Conservation (phyloP, 2,797 vertebrate genomes). For the Lacerta bilineata region DNA sequence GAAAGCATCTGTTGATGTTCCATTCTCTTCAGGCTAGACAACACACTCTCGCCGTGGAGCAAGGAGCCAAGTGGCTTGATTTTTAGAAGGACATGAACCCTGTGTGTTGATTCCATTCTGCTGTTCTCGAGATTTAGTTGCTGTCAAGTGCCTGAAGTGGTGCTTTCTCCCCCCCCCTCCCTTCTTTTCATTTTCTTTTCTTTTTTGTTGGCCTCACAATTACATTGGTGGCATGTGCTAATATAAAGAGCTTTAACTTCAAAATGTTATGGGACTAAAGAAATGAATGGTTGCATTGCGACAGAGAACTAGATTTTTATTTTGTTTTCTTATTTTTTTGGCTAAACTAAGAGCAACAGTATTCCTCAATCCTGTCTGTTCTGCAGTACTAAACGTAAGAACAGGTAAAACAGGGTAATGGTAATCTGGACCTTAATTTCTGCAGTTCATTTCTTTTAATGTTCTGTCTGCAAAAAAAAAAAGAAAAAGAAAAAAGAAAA, state of each 20-base stretch:
- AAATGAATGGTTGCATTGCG: slow-evolving; percentile 86
- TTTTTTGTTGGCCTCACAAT: slow-evolving; percentile 94
- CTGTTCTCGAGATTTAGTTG: slow-evolving; percentile 99
- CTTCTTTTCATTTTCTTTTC: slow-evolving; percentile 67
- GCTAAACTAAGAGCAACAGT: slow-evolving; percentile 91
- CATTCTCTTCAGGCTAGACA: slow-evolving; percentile 85
- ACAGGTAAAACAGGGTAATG: slow-evolving; percentile 89
- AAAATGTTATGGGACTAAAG: slow-evolving; percentile 91
- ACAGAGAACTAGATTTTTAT: slow-evolving; percentile 81
- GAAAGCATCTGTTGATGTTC: slow-evolving; percentile 85
- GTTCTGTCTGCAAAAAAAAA: slow-evolving; percentile 87
- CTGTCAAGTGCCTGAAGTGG: slow-evolving; percentile 99
- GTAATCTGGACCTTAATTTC: slow-evolving; percentile 93
- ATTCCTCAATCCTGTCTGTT: slow-evolving; percentile 95
- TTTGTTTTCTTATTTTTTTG: neutral
- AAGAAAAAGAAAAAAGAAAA: slow-evolving; percentile 4
- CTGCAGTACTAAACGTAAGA: slow-evolving; percentile 87
- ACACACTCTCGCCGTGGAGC: slow-evolving; percentile 83
- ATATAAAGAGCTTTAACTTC: slow-evolving; percentile 99
- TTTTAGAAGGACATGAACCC: slow-evolving; percentile 87
- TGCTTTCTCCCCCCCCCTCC: slow-evolving; percentile 86
- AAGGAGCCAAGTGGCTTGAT: slow-evolving; percentile 86
- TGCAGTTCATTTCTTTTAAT: slow-evolving; percentile 89
- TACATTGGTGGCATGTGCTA: slow-evolving; percentile 98
- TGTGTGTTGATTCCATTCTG: slow-evolving; percentile 94